Percentiles rank a stretch among this genome's conserved stretches.
phyloP scores from a whole-genome alignment of 2,797 vertebrate genomes.

The Mus minutoides region DNA sequence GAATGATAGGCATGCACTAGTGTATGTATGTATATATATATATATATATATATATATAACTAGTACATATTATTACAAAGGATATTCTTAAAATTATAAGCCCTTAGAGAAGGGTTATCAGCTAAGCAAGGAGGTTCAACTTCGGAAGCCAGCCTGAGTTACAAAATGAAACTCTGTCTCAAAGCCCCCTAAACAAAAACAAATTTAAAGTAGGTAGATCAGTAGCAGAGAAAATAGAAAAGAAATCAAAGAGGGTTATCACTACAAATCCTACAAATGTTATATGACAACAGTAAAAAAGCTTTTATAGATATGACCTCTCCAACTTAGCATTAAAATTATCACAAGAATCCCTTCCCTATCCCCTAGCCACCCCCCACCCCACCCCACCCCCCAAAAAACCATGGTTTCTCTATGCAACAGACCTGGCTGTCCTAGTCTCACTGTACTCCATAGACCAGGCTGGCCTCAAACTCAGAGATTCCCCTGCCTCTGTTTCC shows the following conservation, averaged over 20 bases:
- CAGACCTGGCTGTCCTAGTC: background rate
- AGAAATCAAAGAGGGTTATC: background rate
- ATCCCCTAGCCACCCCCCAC: too few species aligned
- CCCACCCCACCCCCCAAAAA: background rate
- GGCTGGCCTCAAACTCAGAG: background rate
- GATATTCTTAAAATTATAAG: background rate
- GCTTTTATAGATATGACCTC: background rate
- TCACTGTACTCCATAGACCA: background rate
- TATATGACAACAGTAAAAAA: background rate
- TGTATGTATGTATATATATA: too few species aligned
- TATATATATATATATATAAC: too few species aligned
- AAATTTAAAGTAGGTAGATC: background rate
- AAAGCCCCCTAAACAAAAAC: background rate
- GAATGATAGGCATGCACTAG: background rate
- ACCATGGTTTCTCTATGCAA: background rate
- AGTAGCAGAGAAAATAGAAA: background rate
- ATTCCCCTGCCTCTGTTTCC: background rate
- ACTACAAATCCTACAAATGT: background rate
- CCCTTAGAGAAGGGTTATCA: background rate
- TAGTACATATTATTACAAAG: background rate
- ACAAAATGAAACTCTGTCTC: background rate
- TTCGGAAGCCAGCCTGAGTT: background rate
- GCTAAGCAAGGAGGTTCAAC: background rate
- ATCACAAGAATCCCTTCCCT: background rate
- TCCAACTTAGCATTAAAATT: conserved; percentile 3